Evolutionary conservation across 2,113 vertebrate genomes (phyloP), one percentile per base, ranked within the genome.

Genomic region (Cercocebus atys): DNA sequence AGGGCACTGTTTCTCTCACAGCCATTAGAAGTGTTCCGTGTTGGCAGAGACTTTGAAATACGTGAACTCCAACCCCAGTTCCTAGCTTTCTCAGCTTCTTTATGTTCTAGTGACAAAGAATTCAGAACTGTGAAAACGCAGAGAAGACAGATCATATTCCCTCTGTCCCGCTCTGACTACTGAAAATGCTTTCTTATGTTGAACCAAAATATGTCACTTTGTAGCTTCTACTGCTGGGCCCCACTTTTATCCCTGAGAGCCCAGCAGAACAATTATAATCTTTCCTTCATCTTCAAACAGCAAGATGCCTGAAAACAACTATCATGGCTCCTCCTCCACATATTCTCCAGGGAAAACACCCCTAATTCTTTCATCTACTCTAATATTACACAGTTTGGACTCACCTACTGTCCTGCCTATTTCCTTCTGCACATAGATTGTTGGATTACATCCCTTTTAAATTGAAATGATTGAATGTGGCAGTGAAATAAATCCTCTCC

Each of bases 11-110:
- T 70, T 32, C 3, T 8, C 43, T 38, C 64, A 4, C 4, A 3
- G 30, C n/a, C 55, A 47, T 47, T 27, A 61, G 38, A 91, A 38
- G 50, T 40, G n/a, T 20, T 35, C 70, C 32, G 30, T 40, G 4
- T n/a, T 55, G 11, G 32, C 20, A 59, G 55, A 47, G 20, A 76
- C 57, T 57, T 57, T 59, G 73, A 94, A 83, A 87, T 14, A 66
- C 43, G 16, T 5, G 14, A 8, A 10, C 0, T 45, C 5, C 8
- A 50, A 27, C 3, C 35, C 6, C 30, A 7, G 13, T 61, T 50
- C 75, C 50, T 32, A 80, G 59, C 32, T 72, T 88, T 18, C 38
- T 27, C 7, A 27, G 45, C 47, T 45, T 45, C 30, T 72, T 43
- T n/a, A 32, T 8, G 43, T 68, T 52, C 61, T 6, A 76, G 88